phyloP scores from a whole-genome alignment of 2,888 invertebrate genomes.

The Drosophila mimetica region DNA sequence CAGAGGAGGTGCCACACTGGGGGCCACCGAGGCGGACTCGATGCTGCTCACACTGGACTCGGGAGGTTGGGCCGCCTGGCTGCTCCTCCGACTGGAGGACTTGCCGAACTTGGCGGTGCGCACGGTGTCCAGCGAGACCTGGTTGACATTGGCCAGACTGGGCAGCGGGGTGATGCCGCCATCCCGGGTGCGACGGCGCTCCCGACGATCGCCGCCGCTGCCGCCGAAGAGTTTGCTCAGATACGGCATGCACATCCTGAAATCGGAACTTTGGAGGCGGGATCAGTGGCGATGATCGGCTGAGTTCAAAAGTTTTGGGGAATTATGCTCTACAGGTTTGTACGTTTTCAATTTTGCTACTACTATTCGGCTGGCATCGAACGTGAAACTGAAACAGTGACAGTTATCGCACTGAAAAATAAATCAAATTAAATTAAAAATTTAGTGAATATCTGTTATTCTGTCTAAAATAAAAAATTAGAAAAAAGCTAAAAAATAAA shows the following conservation, averaged over 20 bases:
- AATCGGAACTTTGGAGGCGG: background rate
- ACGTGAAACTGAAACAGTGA: background rate
- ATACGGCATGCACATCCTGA: slow-evolving; percentile 60
- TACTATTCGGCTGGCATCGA: background rate
- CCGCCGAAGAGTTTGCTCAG: slow-evolving; percentile 51
- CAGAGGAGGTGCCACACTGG: background rate
- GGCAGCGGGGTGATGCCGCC: slow-evolving; percentile 31
- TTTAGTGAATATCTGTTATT: too few species aligned
- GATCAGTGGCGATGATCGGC: background rate
- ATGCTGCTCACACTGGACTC: background rate
- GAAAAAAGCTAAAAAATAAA: too few species aligned
- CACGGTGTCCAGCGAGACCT: slow-evolving; percentile 22
- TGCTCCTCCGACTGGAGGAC: background rate
- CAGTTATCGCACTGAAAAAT: background rate
- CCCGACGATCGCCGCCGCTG: slow-evolving; percentile 7
- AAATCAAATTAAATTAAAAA: too few species aligned
- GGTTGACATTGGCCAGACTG: slow-evolving; percentile 37
- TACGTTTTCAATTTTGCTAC: background rate
- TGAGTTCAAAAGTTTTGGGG: background rate
- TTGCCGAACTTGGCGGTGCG: slow-evolving; percentile 15
- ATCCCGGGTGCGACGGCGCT: slow-evolving; percentile 18
- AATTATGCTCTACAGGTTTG: background rate
- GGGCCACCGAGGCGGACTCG: background rate
- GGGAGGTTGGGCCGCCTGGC: too few species aligned
- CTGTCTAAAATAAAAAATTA: too few species aligned